Evolutionary conservation across 2,888 invertebrate species (phyloP).

Genomic region (Apocheima hispidaria): DNA sequence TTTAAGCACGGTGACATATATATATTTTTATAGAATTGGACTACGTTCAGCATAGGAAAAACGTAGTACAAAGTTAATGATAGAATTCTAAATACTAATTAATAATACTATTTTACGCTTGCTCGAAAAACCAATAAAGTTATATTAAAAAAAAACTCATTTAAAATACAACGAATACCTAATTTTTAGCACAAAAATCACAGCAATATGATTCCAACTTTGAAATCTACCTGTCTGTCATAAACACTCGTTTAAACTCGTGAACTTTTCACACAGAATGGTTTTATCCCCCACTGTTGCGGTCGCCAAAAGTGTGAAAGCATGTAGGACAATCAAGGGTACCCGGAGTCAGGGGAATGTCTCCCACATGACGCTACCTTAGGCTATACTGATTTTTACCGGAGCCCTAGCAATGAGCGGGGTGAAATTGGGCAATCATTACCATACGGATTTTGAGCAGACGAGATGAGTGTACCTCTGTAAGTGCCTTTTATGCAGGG

Average conservation of each 20-base stretch:
- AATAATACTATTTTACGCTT: too few relatives aligned
- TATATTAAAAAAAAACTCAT: neutral
- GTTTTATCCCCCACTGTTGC: conserved; percentile 56
- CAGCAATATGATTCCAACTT: conserved; percentile 15
- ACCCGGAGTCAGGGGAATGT: conserved; percentile 64
- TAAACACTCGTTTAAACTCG: conserved; percentile 54
- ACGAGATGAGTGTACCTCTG: conserved; percentile 41
- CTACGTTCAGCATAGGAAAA: too few relatives aligned
- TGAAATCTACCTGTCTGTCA: conserved; percentile 32
- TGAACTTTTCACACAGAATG: conserved; percentile 62
- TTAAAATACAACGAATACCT: neutral
- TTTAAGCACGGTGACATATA: too few relatives aligned
- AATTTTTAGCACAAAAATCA: neutral
- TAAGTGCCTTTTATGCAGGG: neutral
- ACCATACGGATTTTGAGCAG: conserved; percentile 21
- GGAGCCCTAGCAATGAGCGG: conserved; percentile 58
- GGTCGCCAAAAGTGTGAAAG: conserved; percentile 76
- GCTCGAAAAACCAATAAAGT: neutral
- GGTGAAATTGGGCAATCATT: conserved; percentile 65
- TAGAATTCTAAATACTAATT: too few relatives aligned
- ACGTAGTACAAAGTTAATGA: too few relatives aligned
- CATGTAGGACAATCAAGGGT: conserved; percentile 70
- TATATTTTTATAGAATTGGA: too few relatives aligned
- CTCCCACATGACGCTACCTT: conserved; percentile 68
- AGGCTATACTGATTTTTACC: conserved; percentile 66